Evolutionary conservation across 2,797 vertebrate species (phyloP).

Genomic region (Labroides dimidiatus): DNA sequence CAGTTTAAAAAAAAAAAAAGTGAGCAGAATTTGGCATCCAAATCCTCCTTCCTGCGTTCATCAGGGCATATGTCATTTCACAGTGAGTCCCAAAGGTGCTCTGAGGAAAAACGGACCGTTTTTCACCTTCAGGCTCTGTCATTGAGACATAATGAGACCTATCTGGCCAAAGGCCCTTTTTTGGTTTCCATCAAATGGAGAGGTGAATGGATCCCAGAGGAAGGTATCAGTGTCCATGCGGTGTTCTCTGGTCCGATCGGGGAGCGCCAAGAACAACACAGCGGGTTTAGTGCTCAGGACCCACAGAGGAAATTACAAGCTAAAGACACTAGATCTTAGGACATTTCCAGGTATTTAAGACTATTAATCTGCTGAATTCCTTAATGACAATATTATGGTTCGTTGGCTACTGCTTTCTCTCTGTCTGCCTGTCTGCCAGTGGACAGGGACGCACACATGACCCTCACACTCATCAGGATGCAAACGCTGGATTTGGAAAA

Average conservation of each 20-base stretch:
- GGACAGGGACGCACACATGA: conserved; percentile 1
- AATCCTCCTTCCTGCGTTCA: conserved; percentile 43
- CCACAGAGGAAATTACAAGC: conserved; percentile 76
- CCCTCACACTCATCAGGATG: conserved; percentile 16
- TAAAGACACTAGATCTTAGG: conserved; percentile 73
- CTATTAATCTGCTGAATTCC: conserved; percentile 78
- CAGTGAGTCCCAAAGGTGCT: conserved; percentile 65
- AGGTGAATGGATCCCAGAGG: conserved; percentile 80
- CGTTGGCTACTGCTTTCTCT: conserved; percentile 66
- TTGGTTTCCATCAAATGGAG: conserved; percentile 78
- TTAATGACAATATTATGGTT: conserved; percentile 76
- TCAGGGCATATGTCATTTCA: conserved; percentile 64
- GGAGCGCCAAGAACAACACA: conserved; percentile 82
- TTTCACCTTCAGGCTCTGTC: conserved; percentile 67
- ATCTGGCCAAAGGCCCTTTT: conserved; percentile 74
- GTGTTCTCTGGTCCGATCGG: conserved; percentile 70
- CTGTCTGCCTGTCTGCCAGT: conserved; percentile 49
- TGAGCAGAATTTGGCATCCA: conserved; percentile 58
- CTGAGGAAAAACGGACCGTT: conserved; percentile 60
- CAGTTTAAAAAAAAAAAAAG: conserved; percentile 46
- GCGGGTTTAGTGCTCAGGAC: conserved; percentile 77
- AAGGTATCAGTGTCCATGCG: conserved; percentile 76
- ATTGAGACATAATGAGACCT: conserved; percentile 78
- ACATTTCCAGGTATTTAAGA: conserved; percentile 79
- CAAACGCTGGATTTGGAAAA: background rate